Evolutionary conservation across 1,140 invertebrate species (phyloP).

Genomic region (Neodiprion pinetum): DNA sequence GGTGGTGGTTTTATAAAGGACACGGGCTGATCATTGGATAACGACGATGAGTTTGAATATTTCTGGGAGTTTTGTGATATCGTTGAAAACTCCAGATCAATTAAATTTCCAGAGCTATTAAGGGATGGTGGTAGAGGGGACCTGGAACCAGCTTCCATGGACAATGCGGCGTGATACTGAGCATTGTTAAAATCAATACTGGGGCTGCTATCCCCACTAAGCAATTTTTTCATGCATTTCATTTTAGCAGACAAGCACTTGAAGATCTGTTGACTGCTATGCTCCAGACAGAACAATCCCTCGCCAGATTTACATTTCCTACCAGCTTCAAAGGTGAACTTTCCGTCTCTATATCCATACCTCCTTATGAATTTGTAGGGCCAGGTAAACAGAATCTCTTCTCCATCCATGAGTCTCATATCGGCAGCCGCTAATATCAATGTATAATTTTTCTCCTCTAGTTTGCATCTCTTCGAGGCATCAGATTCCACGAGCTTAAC

Average conservation of each 20-base stretch:
- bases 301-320: conserved; percentile 86
- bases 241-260: conserved; percentile 80
- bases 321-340: conserved; percentile 91
- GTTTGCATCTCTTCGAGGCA: conserved; percentile 75
- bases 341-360: conserved; percentile 82
- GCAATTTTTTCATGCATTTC: conserved; percentile 83
- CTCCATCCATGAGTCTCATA: conserved; percentile 74
- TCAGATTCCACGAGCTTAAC: conserved; percentile 81
- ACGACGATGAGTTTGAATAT: conserved; percentile 34
- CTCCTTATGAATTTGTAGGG: conserved; percentile 84
- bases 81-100: conserved; percentile 57
- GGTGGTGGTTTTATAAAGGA: conserved; percentile 44
- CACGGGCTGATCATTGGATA: conserved; percentile 27
- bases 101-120: conserved; percentile 60
- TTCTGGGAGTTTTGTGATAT: conserved; percentile 53
- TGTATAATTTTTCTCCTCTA: conserved; percentile 75
- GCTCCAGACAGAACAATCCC: conserved; percentile 81
- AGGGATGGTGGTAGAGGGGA: conserved; percentile 77
- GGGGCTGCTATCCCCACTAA: conserved; percentile 70
- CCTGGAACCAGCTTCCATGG: conserved; percentile 78
- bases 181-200: conserved; percentile 75
- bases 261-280: conserved; percentile 81
- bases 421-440: conserved; percentile 76
- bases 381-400: conserved; percentile 79
- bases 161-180: conserved; percentile 75